Evolutionary conservation across 2,888 invertebrate species (phyloP).

Genomic region (Cephus spinipes): DNA sequence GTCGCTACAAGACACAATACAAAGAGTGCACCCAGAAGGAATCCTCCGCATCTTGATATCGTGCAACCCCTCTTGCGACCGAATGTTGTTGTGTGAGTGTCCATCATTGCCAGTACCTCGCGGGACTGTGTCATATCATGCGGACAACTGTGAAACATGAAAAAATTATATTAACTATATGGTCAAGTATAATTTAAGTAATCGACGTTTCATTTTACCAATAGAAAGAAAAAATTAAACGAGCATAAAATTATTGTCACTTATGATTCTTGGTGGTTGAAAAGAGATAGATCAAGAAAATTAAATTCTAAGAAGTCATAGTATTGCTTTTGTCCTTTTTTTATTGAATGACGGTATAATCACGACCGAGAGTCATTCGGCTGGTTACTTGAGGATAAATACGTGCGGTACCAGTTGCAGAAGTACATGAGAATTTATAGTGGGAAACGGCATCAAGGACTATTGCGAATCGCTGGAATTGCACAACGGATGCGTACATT

Average conservation of each 20-base stretch:
- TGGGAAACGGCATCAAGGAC: not conserved
- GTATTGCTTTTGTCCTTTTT: too few relatives aligned
- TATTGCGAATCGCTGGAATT: not conserved
- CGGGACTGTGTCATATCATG: conserved; percentile 65
- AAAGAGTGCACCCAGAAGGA: conserved; percentile 75
- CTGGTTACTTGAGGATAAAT: not conserved
- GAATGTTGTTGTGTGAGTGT: conserved; percentile 74
- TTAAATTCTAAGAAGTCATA: not conserved
- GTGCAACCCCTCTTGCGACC: conserved; percentile 75
- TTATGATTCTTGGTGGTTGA: not conserved
- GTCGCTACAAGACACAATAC: conserved; percentile 76
- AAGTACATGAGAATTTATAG: not conserved
- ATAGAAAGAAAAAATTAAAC: not conserved
- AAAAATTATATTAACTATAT: not conserved
- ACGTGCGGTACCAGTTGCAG: not conserved
- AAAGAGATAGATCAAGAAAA: not conserved
- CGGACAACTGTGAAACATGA: conserved; percentile 21
- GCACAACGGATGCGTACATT: not conserved
- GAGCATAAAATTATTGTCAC: not conserved
- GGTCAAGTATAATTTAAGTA: not conserved
- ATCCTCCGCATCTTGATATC: conserved; percentile 74
- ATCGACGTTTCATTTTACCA: not conserved
- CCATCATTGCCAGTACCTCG: conserved; percentile 72
- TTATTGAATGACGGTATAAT: too few relatives aligned
- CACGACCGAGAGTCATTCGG: not conserved